Percentiles rank a stretch among this genome's conserved stretches.
These are phyloP conservation scores for Scortum barcoo DNA, from an alignment of 2,113 vertebrate species.

Conservation along the genomic window DNA sequence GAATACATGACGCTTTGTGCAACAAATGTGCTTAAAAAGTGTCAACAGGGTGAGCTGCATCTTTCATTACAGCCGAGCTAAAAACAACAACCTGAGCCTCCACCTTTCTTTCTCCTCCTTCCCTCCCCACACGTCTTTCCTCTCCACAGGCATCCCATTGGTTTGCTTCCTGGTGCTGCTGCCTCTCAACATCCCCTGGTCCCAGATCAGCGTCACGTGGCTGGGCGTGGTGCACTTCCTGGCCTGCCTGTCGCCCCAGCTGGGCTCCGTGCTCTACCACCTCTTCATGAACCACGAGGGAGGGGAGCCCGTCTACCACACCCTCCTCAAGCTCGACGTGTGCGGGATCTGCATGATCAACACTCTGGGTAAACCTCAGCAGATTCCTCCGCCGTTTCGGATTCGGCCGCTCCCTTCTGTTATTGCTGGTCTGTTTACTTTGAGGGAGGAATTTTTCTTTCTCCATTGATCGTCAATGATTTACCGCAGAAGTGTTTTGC, in stretches of 20 bases:
- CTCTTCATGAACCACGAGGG: constrained; percentile 96
- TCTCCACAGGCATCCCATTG: constrained; percentile 88
- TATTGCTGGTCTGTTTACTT: constrained; percentile 34
- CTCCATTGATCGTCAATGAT: constrained; percentile 56
- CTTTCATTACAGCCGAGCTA: background rate
- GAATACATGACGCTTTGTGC: background rate
- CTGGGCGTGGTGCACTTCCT: constrained; percentile 92
- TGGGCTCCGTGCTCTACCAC: constrained; percentile 93
- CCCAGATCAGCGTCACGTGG: constrained; percentile 92
- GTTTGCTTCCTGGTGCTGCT: constrained; percentile 92
- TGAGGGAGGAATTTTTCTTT: constrained; percentile 20
- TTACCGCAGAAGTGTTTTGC: constrained; percentile 38
- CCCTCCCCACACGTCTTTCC: too few relatives aligned
- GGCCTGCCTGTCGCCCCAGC: constrained; percentile 91
- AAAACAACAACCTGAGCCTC: background rate
- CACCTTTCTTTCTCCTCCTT: too few relatives aligned
- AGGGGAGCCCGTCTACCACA: constrained; percentile 90
- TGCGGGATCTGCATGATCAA: constrained; percentile 95
- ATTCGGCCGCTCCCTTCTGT: background rate
- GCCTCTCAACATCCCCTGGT: constrained; percentile 93
- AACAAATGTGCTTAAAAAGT: too few relatives aligned
- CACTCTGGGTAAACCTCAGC: constrained; percentile 87
- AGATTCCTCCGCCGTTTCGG: background rate
- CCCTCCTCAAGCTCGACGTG: constrained; percentile 93
- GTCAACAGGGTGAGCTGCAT: too few relatives aligned